Evolutionary conservation across 2,113 vertebrate genomes (phyloP).

Genomic region (Strix aluco): DNA sequence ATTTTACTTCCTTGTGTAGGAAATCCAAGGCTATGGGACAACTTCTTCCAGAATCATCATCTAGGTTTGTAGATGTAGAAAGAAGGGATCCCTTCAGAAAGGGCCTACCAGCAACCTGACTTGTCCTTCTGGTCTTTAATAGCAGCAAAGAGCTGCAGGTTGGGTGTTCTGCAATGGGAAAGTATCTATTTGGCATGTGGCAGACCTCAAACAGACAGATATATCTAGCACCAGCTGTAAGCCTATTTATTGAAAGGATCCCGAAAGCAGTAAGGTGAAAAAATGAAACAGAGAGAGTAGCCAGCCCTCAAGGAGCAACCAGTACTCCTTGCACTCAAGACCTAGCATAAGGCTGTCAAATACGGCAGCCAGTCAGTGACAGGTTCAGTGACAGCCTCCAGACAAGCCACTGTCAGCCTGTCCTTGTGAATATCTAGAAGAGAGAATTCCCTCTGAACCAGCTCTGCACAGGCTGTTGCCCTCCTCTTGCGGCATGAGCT

Average conservation of each 20-base stretch:
- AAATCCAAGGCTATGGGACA: background rate
- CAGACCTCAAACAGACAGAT: background rate
- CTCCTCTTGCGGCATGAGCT: fast-evolving
- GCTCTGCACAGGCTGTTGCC: background rate
- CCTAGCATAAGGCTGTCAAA: background rate
- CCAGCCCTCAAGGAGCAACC: background rate
- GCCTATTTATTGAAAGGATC: background rate
- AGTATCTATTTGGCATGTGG: background rate
- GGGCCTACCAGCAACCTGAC: background rate
- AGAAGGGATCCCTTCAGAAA: background rate
- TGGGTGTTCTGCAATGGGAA: background rate
- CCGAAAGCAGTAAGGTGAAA: background rate
- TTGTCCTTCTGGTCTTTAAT: background rate
- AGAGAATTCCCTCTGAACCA: background rate
- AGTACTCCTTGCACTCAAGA: background rate
- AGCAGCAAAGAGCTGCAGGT: background rate
- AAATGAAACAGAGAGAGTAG: background rate
- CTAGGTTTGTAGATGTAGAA: background rate
- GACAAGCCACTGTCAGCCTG: background rate
- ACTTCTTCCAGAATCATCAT: background rate
- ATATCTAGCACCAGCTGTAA: background rate
- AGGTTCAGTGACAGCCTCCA: background rate
- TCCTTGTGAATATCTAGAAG: fast-evolving
- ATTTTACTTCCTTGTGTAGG: background rate
- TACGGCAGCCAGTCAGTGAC: background rate